phyloP scores from a whole-genome alignment of 2,888 invertebrate genomes.

The Lasioglossum pauxillum region DNA sequence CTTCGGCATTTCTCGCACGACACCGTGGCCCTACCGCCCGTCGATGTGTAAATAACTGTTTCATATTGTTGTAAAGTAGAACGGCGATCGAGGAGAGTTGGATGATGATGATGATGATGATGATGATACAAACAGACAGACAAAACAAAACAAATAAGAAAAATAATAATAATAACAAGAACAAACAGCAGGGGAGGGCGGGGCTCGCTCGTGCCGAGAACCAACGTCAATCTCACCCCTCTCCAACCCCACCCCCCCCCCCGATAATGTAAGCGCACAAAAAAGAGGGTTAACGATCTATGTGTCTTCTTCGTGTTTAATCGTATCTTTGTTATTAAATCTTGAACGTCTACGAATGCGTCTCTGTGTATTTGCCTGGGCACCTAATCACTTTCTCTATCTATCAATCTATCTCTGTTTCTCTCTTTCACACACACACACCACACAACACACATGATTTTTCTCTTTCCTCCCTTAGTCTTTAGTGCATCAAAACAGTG shows the following conservation, averaged over 20 bases:
- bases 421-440: not conserved
- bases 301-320: conserved; percentile 79
- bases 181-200: conserved; percentile 49
- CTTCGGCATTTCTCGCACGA: conserved; percentile 45
- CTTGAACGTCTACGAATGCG: conserved; percentile 67
- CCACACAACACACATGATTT: not conserved
- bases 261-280: conserved; percentile 79
- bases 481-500: not conserved
- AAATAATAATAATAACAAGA: conserved; percentile 34
- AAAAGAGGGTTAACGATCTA: conserved; percentile 72
- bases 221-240: conserved; percentile 27
- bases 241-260: conserved; percentile 39
- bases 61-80: conserved; percentile 70
- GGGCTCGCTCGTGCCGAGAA: conserved; percentile 46
- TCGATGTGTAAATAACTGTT: conserved; percentile 74
- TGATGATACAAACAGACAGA: not conserved
- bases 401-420: not conserved
- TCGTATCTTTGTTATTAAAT: conserved; percentile 76
- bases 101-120: conserved; percentile 23
- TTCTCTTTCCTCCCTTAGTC: not conserved
- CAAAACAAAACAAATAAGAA: not conserved
- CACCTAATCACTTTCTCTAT: conserved; percentile 26
- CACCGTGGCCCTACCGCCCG: conserved; percentile 56
- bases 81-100: conserved; percentile 55
- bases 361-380: conserved; percentile 63